phyloP scores from a whole-genome alignment of 2,113 vertebrate species.

The pig (Sus scrofa) region DNA sequence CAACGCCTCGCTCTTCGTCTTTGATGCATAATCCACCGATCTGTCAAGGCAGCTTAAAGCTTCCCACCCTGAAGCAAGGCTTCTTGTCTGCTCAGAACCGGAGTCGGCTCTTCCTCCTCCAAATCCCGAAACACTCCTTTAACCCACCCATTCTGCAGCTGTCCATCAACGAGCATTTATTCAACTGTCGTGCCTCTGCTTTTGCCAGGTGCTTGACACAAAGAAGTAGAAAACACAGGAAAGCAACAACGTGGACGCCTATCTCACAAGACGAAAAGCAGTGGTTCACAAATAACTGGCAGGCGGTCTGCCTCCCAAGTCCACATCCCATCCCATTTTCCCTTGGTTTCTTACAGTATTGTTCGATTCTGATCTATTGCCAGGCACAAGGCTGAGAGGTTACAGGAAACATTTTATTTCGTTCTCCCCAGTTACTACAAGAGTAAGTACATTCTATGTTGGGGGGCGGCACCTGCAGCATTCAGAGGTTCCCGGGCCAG shows the following conservation, averaged over 20 bases:
- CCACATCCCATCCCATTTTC: background rate
- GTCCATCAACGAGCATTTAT: slow-evolving; percentile 40
- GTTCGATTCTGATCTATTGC: background rate
- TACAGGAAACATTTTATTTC: slow-evolving; percentile 28
- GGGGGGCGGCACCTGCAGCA: no score
- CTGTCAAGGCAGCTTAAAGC: slow-evolving; percentile 64
- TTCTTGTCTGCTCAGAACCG: slow-evolving; percentile 59
- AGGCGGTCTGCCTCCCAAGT: background rate
- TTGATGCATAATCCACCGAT: slow-evolving; percentile 71
- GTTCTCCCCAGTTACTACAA: slow-evolving; percentile 19
- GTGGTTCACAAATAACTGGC: background rate
- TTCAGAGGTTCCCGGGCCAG: no score
- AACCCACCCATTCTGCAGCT: background rate
- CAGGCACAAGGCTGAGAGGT: background rate
- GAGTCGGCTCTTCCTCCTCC: slow-evolving; percentile 34
- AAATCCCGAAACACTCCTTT: background rate
- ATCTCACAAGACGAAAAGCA: background rate
- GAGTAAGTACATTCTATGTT: background rate
- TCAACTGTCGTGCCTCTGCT: slow-evolving; percentile 16
- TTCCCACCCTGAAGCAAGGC: slow-evolving; percentile 57
- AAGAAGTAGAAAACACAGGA: background rate
- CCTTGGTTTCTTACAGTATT: background rate
- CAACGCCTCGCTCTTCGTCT: slow-evolving; percentile 22
- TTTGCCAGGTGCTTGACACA: slow-evolving; percentile 29
- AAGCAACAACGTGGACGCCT: background rate